Evolutionary conservation across 2,113 vertebrate species (phyloP).

Genomic region (Martes martes): DNA sequence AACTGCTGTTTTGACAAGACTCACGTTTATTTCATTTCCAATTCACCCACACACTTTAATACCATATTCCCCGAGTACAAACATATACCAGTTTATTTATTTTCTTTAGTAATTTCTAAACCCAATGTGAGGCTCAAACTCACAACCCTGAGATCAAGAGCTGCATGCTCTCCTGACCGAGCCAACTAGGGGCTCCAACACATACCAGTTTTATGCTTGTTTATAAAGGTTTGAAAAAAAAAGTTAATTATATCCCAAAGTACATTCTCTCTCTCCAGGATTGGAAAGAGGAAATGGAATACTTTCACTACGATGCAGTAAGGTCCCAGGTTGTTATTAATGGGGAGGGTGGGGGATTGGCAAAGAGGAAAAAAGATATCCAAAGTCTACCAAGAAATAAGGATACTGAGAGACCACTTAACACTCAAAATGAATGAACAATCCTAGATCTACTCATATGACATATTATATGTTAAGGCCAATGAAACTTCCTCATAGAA

Average conservation of each 20-base stretch:
- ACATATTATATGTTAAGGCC: not conserved
- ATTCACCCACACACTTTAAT: not conserved
- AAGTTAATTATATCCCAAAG: slow-evolving; percentile 12
- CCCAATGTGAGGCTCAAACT: not conserved
- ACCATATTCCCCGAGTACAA: not conserved
- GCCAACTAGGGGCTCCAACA: not conserved
- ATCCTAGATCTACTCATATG: not conserved
- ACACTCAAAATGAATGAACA: not conserved
- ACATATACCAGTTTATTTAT: not conserved
- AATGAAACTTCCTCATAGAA: not conserved
- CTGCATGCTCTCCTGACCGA: not conserved
- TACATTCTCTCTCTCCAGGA: not conserved
- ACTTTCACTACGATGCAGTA: not conserved
- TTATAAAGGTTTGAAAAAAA: not conserved
- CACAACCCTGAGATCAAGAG: not conserved
- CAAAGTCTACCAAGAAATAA: slow-evolving; percentile 18
- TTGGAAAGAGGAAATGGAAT: not conserved
- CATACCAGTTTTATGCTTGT: not conserved
- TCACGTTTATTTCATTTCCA: not conserved
- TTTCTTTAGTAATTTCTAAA: not conserved
- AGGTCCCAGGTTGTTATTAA: not conserved
- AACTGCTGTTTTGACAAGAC: slow-evolving; percentile 21
- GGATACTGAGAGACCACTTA: not conserved
- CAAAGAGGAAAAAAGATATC: not conserved
- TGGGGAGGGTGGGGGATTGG: not conserved